Conservation (phyloP, 2,797 vertebrate species). For the Sebastiscus tertius region DNA sequence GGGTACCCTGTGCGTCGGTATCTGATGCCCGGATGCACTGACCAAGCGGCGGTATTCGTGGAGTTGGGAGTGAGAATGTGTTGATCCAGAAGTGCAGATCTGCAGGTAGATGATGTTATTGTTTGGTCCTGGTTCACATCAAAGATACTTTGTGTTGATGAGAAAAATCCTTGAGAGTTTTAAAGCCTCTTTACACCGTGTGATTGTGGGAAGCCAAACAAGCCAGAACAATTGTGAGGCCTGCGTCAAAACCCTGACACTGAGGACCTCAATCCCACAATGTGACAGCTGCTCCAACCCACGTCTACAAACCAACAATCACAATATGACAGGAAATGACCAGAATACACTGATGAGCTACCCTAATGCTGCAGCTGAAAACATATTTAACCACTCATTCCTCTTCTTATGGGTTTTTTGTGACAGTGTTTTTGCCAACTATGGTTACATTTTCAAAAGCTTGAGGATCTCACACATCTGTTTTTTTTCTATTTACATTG, state of each 20-base stretch:
- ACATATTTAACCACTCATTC: background rate
- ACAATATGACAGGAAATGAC: background rate
- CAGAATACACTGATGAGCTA: background rate
- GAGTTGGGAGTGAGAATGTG: too few relatives aligned
- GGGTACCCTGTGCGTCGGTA: rapidly evolving
- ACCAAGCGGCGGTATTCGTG: too few relatives aligned
- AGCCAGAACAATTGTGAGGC: background rate
- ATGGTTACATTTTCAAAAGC: background rate
- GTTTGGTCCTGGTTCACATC: background rate
- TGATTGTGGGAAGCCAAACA: too few relatives aligned
- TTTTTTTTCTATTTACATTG: background rate
- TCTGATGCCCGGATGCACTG: too few relatives aligned
- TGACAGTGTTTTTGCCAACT: background rate
- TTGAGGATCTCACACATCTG: background rate
- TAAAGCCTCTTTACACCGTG: background rate
- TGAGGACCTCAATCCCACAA: background rate
- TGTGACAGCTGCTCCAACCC: background rate
- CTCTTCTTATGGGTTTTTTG: background rate
- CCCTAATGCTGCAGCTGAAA: background rate
- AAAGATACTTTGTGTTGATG: background rate
- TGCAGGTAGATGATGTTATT: background rate
- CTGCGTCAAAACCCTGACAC: background rate
- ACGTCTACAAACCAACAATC: background rate
- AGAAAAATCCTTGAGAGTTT: background rate
- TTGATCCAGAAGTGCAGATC: background rate